Conservation (phyloP, 1,140 invertebrate species). For the Diabrotica virgifera region DNA sequence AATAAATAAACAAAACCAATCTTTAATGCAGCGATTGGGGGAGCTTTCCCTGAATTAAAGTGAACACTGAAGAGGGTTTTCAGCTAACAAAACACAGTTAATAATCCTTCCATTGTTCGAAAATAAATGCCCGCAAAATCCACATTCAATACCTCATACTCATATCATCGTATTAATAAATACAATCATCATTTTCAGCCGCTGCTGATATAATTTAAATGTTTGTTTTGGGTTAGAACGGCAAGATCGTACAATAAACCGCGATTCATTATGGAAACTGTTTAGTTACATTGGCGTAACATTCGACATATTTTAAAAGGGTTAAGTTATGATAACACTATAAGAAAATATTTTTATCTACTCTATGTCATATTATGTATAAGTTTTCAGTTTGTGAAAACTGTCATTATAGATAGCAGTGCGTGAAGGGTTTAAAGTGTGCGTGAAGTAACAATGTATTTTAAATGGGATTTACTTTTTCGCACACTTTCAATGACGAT, state of each 20-base stretch:
- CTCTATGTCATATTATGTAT: too few species aligned
- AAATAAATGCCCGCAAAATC: constrained; percentile 30
- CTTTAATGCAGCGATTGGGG: neutral
- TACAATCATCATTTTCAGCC: constrained; percentile 32
- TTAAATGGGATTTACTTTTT: too few species aligned
- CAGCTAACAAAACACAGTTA: constrained; percentile 37
- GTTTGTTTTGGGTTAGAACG: constrained; percentile 37
- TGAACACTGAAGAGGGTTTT: neutral
- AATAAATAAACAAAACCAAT: constrained; percentile 5
- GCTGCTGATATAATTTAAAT: constrained; percentile 37
- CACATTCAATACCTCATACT: constrained; percentile 32
- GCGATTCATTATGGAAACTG: neutral
- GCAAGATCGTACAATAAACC: neutral
- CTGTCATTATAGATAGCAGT: too few species aligned
- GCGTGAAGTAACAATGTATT: too few species aligned
- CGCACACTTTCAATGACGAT: too few species aligned
- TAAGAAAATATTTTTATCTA: too few species aligned
- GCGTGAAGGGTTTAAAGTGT: too few species aligned
- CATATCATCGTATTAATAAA: constrained; percentile 43
- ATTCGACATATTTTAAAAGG: neutral
- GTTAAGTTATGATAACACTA: too few species aligned
- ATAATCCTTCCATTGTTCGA: constrained; percentile 38
- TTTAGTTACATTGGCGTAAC: neutral
- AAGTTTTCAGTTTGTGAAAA: too few species aligned
- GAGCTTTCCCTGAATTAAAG: neutral